These are phyloP conservation scores for Manis pentadactyla DNA, from an alignment of 2,797 vertebrate genomes.

Conservation along the genomic window DNA sequence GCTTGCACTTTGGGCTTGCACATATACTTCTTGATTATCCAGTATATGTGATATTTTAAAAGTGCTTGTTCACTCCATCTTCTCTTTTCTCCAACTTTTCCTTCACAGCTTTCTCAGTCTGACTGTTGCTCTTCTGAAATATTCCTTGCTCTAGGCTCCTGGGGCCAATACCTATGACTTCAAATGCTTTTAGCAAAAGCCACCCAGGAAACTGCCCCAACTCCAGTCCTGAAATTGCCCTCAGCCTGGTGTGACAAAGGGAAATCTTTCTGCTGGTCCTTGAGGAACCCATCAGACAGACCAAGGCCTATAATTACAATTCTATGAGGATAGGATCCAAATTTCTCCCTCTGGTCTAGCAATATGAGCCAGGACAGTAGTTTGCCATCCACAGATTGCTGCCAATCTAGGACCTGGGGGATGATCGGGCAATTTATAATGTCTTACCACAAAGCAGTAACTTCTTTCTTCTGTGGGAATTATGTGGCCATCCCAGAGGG, in stretches of 20 bases:
- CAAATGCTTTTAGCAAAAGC: slow-evolving; percentile 9
- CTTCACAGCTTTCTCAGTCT: neutral
- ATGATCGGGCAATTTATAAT: neutral
- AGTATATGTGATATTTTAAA: neutral
- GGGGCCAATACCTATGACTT: neutral
- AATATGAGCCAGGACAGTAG: neutral
- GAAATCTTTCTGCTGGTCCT: neutral
- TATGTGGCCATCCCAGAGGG: neutral
- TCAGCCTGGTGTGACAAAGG: neutral
- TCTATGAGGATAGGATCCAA: neutral
- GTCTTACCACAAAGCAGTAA: neutral
- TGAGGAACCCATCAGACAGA: neutral
- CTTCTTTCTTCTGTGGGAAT: neutral
- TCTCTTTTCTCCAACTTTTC: neutral
- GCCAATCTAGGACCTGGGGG: neutral
- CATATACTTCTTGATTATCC: neutral
- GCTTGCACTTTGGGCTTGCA: neutral
- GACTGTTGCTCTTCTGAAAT: neutral
- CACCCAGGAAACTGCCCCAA: neutral
- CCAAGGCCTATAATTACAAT: neutral
- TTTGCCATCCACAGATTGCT: neutral
- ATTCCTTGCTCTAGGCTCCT: neutral
- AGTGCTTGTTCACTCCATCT: neutral
- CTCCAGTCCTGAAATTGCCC: neutral
- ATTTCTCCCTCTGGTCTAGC: neutral